These are phyloP conservation scores for Archaeoteleia sp. DNA, from an alignment of 2,888 invertebrate species.

Conservation along the genomic window DNA sequence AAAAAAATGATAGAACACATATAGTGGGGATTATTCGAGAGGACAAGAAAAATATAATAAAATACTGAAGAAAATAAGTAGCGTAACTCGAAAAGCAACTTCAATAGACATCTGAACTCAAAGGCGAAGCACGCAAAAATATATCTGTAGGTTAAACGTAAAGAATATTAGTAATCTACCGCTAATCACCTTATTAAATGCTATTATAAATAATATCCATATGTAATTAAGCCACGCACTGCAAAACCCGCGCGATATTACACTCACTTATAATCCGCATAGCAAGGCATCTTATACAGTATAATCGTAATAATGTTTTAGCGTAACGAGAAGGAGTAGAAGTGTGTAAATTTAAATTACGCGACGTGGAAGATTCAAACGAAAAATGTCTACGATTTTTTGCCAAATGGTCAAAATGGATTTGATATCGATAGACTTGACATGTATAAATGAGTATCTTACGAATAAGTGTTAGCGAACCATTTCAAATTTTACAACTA, in stretches of 20 bases:
- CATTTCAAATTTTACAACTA: too few species aligned
- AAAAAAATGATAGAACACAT: slow-evolving; percentile 3
- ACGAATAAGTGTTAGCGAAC: too few species aligned
- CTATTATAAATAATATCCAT: slow-evolving; percentile 67
- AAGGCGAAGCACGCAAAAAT: slow-evolving; percentile 46
- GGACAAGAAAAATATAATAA: slow-evolving; percentile 20
- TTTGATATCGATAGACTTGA: neutral
- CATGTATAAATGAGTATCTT: too few species aligned
- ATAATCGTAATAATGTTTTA: slow-evolving; percentile 65
- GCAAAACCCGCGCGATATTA: slow-evolving; percentile 59
- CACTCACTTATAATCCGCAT: slow-evolving; percentile 63
- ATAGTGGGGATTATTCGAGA: slow-evolving; percentile 3
- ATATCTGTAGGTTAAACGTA: slow-evolving; percentile 52
- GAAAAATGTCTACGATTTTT: slow-evolving; percentile 30
- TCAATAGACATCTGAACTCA: slow-evolving; percentile 63
- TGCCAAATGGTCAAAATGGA: too few species aligned
- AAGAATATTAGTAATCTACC: slow-evolving; percentile 61
- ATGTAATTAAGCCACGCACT: slow-evolving; percentile 68
- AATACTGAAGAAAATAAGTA: slow-evolving; percentile 31
- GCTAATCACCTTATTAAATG: slow-evolving; percentile 66
- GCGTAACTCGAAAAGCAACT: slow-evolving; percentile 48
- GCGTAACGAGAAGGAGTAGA: slow-evolving; percentile 48
- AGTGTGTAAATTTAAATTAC: slow-evolving; percentile 41
- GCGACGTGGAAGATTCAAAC: slow-evolving; percentile 20
- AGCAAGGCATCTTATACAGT: slow-evolving; percentile 62